These are phyloP conservation scores for Leptothorax acervorum DNA, from an alignment of 2,888 invertebrate species.

Conservation along the genomic window DNA sequence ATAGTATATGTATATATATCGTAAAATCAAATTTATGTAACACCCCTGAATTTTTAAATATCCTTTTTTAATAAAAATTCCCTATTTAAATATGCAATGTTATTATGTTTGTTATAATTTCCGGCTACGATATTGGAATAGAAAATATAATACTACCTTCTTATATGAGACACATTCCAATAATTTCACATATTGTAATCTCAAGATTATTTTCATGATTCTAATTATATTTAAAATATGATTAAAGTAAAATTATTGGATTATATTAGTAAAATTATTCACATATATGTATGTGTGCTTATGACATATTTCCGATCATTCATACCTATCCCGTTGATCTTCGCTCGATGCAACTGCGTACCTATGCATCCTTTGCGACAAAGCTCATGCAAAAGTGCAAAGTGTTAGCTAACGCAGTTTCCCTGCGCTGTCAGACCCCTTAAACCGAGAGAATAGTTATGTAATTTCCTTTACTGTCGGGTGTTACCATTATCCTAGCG, in stretches of 20 bases:
- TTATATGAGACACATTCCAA: not conserved
- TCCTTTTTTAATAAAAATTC: not conserved
- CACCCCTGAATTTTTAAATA: not conserved
- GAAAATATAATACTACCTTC: not conserved
- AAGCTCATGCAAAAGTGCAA: conserved; percentile 54
- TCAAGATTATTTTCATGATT: not conserved
- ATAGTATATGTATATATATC: not conserved
- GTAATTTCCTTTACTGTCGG: conserved; percentile 69
- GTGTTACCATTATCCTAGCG: conserved; percentile 64
- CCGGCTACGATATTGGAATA: not conserved
- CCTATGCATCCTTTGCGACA: not conserved
- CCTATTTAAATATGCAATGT: not conserved
- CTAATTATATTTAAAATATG: conserved; percentile 16
- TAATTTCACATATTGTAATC: not conserved
- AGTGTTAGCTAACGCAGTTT: conserved; percentile 47
- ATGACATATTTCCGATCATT: not conserved
- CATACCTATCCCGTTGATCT: not conserved
- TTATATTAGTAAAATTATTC: not conserved
- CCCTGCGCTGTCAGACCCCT: conserved; percentile 49
- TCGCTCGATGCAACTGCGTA: no score
- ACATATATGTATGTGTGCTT: not conserved
- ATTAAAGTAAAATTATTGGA: not conserved
- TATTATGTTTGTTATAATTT: conserved; percentile 1
- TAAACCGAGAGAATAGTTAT: conserved; percentile 67
- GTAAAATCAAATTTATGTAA: not conserved